Evolutionary conservation across 2,888 invertebrate genomes (phyloP).

Genomic region (Habrosyne pyritoides): DNA sequence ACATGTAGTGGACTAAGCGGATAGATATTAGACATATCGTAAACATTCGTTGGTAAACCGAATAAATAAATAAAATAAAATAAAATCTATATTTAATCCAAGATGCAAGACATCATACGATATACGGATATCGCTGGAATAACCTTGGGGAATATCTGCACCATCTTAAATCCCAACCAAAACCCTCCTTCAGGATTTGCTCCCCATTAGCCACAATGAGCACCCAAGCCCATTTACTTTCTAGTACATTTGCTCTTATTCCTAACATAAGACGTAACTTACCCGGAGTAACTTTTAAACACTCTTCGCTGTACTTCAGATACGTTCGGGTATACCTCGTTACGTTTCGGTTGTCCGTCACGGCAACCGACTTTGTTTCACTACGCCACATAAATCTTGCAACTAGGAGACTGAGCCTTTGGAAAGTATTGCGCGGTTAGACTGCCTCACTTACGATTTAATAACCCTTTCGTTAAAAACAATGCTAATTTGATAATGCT

Average conservation of each 20-base stretch:
- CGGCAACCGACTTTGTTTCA: conserved; percentile 35
- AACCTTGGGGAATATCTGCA: too few species aligned
- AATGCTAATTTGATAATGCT: too few species aligned
- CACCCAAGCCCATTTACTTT: not conserved
- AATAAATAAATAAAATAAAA: too few species aligned
- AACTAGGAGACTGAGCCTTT: conserved; percentile 19
- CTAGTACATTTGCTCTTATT: conserved; percentile 1
- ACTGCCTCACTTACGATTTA: not conserved
- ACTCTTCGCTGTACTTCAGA: conserved; percentile 1
- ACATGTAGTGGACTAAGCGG: too few species aligned
- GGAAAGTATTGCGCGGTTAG: not conserved
- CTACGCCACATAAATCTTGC: conserved; percentile 42
- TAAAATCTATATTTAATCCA: too few species aligned
- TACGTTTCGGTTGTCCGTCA: conserved; percentile 39
- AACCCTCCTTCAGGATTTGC: not conserved
- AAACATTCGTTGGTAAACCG: too few species aligned
- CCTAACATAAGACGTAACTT: conserved; percentile 3
- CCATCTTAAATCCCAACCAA: not conserved
- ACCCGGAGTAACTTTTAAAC: not conserved
- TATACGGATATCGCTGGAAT: too few species aligned
- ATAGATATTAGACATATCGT: too few species aligned
- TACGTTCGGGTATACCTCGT: conserved; percentile 24
- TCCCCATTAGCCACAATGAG: not conserved
- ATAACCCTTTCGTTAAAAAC: not conserved
- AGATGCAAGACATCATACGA: too few species aligned